Base-by-base conservation (phyloP, 2,113 vertebrate species). In the Rhinoderma darwinii region DNA sequence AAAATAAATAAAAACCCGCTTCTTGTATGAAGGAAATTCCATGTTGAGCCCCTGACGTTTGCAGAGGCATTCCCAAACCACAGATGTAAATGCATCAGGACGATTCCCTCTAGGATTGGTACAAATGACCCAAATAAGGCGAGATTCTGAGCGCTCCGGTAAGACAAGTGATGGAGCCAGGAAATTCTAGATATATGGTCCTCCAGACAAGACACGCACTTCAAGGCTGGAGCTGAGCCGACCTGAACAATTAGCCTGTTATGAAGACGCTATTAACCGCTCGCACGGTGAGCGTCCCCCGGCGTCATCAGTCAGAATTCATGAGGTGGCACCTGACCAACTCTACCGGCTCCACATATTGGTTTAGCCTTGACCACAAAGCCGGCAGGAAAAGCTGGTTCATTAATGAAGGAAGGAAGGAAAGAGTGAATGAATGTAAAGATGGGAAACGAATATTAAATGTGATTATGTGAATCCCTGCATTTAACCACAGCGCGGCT, bases 261-360 rank as follows among this genome's bases (percentile, higher is more conserved):
- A 86, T 37, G 56, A 90, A 78, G 84, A 90, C 1, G 84, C 9
- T 15, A 86, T 51, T 14, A 89, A 78, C 82, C 51, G 72, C 73
- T 83, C 70, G 27, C 2, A 1, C 6, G 87, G 84, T 89, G 89
- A 88, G 90, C 17, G 35, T 30, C 68, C 87, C 74, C 83, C 37
- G 41, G 83, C 86, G 74, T 84, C 89, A 90, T 76, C 47, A 76
- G 70, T 11, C 47, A 86, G 79, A 87, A 89, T 76, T 89, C 74
- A 82, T 9, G 30, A 86, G 44, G 77, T 76, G 76, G 86, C 43
- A 88, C 32, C 59, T 83, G 50, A 89, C 56, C 74, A 92, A 79
- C 50, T 78, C 54, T 0, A 0, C 2, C 25, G 37, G 41, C 35
- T 81, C 54, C 1, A 81, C 50, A 18, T 30, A 43, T 54, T 1